Base-by-base conservation (phyloP, 2,113 vertebrate genomes). In the Corythaixoides concolor region DNA sequence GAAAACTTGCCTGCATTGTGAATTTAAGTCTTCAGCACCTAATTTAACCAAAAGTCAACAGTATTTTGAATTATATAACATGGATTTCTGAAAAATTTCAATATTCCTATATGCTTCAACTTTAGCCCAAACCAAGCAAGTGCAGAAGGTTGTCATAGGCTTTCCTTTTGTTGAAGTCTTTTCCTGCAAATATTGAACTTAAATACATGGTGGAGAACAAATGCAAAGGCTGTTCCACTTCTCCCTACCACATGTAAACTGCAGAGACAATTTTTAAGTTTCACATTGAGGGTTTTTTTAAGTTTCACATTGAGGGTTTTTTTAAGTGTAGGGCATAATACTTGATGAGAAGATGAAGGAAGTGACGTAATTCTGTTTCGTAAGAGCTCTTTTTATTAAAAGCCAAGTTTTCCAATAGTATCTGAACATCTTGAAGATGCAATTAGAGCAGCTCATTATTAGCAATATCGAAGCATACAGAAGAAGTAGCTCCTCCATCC, bases 91-190 rank as follows among this genome's bases (percentile, higher is more conserved):
- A 39, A 41, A 89, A 75, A 5, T 33, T 81, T 78, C 16, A 59
- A 4, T 45, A 59, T 1, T 47, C 20, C 1, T 28, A 5, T 22
- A 35, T 0, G 30, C 4, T 5, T 59, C 17, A 59, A 16, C 18
- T 58, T 58, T 15, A 73, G 22, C 30, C 12, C 6, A 69, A 85
- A 45, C 3, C 11, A 49, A 39, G 12, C 0, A 74, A 55, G 11
- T 30, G 50, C n/a, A 59, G n/a, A 66, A 53, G 19, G 18, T 33
- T 62, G n/a, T 4, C 30, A 30, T 3, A 56, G 6, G 7, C 10
- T 59, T 76, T 24, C 9, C 9, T 67, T 17, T 67, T 75, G 14
- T 10, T 66, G 20, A 69, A 83, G 17, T 6, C 7, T 5, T 62
- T 60, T 69, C 30, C 12, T 39, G 17, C 3, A 78, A 52, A 52